Evolutionary conservation across 1,140 invertebrate species (phyloP), one percentile per base, ranked within the genome.

Genomic region (Paraescarpia echinospica): DNA sequence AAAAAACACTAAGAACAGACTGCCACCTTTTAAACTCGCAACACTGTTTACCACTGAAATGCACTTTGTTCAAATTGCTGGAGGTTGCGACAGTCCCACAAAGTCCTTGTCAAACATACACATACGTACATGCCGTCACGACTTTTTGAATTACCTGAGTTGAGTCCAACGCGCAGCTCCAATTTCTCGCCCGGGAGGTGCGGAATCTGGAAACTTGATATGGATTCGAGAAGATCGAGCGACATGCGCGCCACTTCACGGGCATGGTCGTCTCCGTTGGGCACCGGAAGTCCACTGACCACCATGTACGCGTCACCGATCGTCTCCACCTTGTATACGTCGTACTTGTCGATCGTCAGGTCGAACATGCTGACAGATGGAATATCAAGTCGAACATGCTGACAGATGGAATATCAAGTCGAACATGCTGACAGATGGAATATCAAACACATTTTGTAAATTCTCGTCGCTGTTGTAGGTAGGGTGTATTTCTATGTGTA

Each of bases 121-220:
- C 12, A 41, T 41, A 41, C 4, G 41, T 41, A 41, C 41, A 41
- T 12, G 41, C 41, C 41, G 12, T 14, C 4, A 90, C 90, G 90
- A 90, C 90, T 34, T 4, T 2, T 34, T 4, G 35, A 31, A 27
- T 33, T 33, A 98, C 98, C 98, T 94, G 98, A 98, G 95, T 99
- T 98, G 94, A 99, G 98, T 93, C 98, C 99, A 95, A 99, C 99
- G 93, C 99, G 96, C 0, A 99, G 97, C 96, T 98, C 98, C n/a
- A 99, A 96, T 93, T 98, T 97, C 93, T 98, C 98, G 34, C 98
- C 97, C 0, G 98, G 98, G 93, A 97, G 97, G 94, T 99, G 98
- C 34, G 97, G 97, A 90, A 99, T 98, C 18, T 97, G 98, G 94
- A 99, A 99, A 14, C 97, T 97, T 94, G 97, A 97, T 1, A 99